Evolutionary conservation across 2,113 vertebrate genomes (phyloP).

Genomic region (Phrynosoma blainvillii): DNA sequence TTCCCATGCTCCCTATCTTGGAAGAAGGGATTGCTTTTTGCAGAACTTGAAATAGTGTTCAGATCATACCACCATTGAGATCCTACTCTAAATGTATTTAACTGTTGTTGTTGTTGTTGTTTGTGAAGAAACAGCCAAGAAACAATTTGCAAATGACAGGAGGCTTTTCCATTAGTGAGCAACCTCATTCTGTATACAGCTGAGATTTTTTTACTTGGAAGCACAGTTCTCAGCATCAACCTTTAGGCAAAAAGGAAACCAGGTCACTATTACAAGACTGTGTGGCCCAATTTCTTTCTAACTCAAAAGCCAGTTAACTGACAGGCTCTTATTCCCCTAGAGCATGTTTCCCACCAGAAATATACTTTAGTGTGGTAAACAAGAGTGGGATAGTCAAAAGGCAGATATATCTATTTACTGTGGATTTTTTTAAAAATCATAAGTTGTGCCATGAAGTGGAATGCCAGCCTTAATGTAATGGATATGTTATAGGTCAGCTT

Average conservation of each 20-base stretch:
- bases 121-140: not conserved
- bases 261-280: constrained; percentile 20
- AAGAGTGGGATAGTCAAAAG: not conserved
- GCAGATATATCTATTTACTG: not conserved
- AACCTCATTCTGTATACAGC: not conserved
- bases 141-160: constrained; percentile 2
- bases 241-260: constrained; percentile 12
- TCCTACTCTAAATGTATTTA: not conserved
- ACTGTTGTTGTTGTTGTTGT: not conserved
- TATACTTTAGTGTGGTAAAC: not conserved
- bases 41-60: not conserved
- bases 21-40: not conserved
- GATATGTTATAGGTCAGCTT: not conserved
- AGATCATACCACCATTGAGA: not conserved
- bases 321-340: not conserved
- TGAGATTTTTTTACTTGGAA: not conserved
- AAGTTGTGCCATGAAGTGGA: not conserved
- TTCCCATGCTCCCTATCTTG: not conserved
- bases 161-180: not conserved
- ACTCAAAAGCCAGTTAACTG: constrained; percentile 6
- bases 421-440: not conserved
- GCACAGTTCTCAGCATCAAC: not conserved
- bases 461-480: not conserved
- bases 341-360: not conserved
- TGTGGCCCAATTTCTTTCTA: constrained; percentile 26